Evolutionary conservation across 2,113 vertebrate genomes (phyloP).

Genomic region (Sisor rabdophorus): DNA sequence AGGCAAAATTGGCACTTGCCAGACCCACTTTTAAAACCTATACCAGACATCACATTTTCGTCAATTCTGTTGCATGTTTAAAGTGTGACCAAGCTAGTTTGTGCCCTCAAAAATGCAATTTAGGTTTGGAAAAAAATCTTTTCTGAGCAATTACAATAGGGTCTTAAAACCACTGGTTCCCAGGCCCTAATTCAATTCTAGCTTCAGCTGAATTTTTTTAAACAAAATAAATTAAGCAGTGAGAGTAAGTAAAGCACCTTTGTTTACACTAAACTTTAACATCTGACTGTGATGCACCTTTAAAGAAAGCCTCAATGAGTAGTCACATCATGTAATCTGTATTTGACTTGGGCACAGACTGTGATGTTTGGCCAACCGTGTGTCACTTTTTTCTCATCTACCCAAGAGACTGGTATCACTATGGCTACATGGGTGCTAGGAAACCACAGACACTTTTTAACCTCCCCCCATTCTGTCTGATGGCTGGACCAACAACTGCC

Average conservation of each 20-base stretch:
- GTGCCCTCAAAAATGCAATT: too few relatives aligned
- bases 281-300: neutral
- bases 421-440: slow-evolving; percentile 42
- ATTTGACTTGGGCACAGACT: slow-evolving; percentile 23
- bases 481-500: neutral
- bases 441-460: neutral
- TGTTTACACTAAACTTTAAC: neutral
- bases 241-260: too few relatives aligned
- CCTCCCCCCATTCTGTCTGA: neutral
- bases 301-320: neutral
- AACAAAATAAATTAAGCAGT: neutral
- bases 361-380: slow-evolving; percentile 17
- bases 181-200: neutral
- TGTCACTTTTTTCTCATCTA: neutral
- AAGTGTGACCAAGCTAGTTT: too few relatives aligned
- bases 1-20: too few relatives aligned
- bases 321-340: neutral
- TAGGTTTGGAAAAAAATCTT: too few relatives aligned
- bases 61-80: too few relatives aligned
- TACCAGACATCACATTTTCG: too few relatives aligned
- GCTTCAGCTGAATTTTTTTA: neutral
- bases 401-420: slow-evolving; percentile 42
- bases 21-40: too few relatives aligned
- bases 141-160: too few relatives aligned
- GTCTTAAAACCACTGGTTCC: too few relatives aligned